Evolutionary conservation across 1,140 invertebrate species (phyloP).

Genomic region (Wiebesia pumilae): DNA sequence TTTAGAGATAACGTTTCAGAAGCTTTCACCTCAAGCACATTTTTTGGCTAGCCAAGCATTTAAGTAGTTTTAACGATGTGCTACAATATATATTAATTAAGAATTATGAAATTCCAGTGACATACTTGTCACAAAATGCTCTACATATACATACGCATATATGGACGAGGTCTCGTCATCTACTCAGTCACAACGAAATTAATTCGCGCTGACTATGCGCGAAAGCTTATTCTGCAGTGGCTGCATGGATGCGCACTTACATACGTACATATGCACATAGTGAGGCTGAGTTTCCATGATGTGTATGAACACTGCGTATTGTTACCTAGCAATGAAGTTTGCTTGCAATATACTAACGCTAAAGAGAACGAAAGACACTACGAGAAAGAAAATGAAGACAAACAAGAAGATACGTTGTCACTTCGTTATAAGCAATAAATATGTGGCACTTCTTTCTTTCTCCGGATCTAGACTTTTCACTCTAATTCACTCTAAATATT

Average conservation of each 20-base stretch:
- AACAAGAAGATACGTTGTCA: conserved; percentile 21
- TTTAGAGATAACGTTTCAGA: not conserved
- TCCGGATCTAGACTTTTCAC: not conserved
- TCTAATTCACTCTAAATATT: not conserved
- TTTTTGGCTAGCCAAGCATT: not conserved
- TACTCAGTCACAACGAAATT: not conserved
- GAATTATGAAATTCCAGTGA: not conserved
- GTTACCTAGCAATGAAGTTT: conserved; percentile 3
- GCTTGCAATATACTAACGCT: not conserved
- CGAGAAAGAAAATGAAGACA: not conserved
- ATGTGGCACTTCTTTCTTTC: conserved; percentile 36
- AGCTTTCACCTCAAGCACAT: not conserved
- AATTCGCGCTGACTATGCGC: not conserved
- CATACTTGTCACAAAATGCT: not conserved
- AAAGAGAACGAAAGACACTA: not conserved
- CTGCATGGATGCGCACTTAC: no score
- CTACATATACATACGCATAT: not conserved
- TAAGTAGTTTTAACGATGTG: not conserved
- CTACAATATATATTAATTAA: not conserved
- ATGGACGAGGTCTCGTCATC: not conserved
- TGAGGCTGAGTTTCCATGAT: not conserved
- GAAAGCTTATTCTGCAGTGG: not conserved
- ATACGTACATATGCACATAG: not conserved
- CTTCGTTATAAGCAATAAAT: conserved; percentile 34
- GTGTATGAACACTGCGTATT: not conserved